Evolutionary conservation across 64 coral and sea anemone species (phyloP), one percentile per base, ranked within the genome.

Genomic region (Porites lutea): DNA sequence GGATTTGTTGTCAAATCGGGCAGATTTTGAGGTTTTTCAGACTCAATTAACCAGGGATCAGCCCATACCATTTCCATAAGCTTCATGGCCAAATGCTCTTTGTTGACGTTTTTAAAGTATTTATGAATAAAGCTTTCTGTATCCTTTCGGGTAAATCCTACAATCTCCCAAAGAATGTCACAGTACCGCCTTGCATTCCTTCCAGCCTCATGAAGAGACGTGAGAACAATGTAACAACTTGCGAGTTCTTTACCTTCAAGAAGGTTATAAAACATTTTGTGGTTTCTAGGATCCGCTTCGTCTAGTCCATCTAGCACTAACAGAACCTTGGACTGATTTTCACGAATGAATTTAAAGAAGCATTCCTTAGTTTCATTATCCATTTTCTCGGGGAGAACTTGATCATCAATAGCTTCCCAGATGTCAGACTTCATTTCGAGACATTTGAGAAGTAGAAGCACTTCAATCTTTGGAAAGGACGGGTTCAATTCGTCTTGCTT

Each of bases 361-460:
- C 14, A 20, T 8, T 19, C 3, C 51, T 88, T 88, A 0, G 52
- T 16, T 20, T 15, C 52, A 53, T 57, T 68, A 5, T 88, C 70
- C 72, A 75, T 73, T 14, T 88, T 67, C n/a, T 43, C 52, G 0
- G 86, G 86, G 21, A 88, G 70, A 15, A 88, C 46, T 27, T 88
- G 86, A 45, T 88, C 69, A 21, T 74, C 86, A 37, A 37, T 37
- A 37, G 27, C 27, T 37, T 37, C 1, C 27, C 27, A 37, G 27
- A 37, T 37, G 27, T 22, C 3, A 87, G 85, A 50, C 74, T 73
- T 18, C 64, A 88, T 88, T 12, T 16, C 70, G 20, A 13, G 47
- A 19, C 86, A 88, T 13, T 71, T 74, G 16, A 88, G 86, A 88
- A 88, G 86, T 2, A 88, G 18, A 3, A 88, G 64, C 16, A 88